phyloP scores from a whole-genome alignment of 2,113 vertebrate species.

The Dipodomys stephensi region DNA sequence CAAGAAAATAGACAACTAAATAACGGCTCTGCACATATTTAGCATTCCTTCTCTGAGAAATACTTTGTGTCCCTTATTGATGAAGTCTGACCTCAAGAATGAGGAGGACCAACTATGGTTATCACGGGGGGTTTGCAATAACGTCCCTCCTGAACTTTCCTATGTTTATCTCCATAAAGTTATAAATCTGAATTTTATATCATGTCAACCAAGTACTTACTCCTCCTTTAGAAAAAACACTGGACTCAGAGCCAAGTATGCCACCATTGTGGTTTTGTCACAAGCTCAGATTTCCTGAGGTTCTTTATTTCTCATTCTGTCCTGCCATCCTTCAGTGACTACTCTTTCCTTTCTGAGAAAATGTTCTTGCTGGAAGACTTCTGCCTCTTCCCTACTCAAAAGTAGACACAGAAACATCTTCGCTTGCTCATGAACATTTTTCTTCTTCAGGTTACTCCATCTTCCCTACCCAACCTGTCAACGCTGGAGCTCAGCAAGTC shows the following conservation, averaged over 20 bases:
- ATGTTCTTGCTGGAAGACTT: background rate
- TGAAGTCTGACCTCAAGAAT: background rate
- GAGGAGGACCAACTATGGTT: background rate
- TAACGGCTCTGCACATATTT: background rate
- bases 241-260: background rate
- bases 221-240: background rate
- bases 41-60: background rate
- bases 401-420: background rate
- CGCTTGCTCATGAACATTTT: background rate
- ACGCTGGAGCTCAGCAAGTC: too few relatives aligned
- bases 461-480: background rate
- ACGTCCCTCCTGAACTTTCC: background rate
- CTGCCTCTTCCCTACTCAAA: background rate
- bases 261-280: background rate
- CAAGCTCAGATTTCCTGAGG: background rate
- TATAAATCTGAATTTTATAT: background rate
- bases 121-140: background rate
- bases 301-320: background rate
- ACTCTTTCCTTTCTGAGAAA: background rate
- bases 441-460: background rate
- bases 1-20: background rate
- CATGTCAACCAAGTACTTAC: background rate
- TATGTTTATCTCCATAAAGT: background rate
- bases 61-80: background rate
- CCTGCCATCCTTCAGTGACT: background rate